Evolutionary conservation across 2,113 vertebrate genomes (phyloP).

Genomic region (Tragelaphus scriptus): DNA sequence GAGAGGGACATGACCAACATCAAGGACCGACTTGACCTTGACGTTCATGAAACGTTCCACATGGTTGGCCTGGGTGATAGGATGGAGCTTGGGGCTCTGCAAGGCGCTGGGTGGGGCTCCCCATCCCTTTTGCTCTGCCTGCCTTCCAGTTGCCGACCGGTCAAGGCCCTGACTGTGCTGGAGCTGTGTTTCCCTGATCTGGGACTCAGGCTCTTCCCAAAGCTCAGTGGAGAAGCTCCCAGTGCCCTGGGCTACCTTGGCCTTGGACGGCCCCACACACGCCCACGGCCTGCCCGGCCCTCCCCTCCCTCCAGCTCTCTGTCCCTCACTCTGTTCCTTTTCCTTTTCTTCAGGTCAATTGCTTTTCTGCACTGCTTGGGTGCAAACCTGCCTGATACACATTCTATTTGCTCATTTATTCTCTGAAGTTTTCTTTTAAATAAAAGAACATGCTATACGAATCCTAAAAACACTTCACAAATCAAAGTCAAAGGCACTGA

Average conservation of each 20-base stretch:
- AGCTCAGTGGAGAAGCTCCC: not conserved
- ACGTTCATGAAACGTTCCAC: too few relatives aligned
- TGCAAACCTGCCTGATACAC: not conserved
- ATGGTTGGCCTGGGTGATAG: not conserved
- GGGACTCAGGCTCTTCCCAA: not conserved
- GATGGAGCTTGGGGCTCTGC: not conserved
- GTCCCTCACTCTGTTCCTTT: not conserved
- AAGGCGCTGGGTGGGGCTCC: not conserved
- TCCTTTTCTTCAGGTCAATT: not conserved
- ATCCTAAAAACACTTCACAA: slow-evolving; percentile 45
- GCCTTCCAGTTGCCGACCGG: rapidly evolving
- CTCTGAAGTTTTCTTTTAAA: slow-evolving; percentile 47
- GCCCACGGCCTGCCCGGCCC: too few relatives aligned
- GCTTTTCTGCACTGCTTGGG: not conserved
- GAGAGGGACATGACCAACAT: not conserved
- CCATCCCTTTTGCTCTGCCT: rapidly evolving
- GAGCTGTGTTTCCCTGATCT: not conserved
- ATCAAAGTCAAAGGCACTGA: not conserved
- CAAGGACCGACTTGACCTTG: too few relatives aligned
- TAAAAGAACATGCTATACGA: slow-evolving; percentile 36
- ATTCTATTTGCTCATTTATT: not conserved
- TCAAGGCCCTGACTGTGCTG: not conserved
- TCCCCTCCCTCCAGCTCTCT: too few relatives aligned
- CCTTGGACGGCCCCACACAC: not conserved
- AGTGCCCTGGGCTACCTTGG: not conserved